A percentile compares a stretch with the other conserved stretches of the same genome.
Evolutionary conservation across 2,888 invertebrate species (phyloP).

Genomic region (Zhengitettix transpicula): DNA sequence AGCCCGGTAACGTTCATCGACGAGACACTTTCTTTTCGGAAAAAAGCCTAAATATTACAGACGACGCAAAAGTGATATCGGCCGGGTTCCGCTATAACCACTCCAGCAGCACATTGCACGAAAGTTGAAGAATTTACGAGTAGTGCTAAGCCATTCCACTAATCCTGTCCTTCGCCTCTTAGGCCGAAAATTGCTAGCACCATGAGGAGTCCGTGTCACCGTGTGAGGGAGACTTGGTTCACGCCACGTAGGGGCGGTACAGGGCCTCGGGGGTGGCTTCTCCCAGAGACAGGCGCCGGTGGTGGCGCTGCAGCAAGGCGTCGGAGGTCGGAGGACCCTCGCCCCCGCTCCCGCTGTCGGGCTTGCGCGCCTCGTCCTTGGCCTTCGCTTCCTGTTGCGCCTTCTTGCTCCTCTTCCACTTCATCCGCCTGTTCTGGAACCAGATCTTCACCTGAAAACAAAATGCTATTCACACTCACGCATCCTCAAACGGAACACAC

Average conservation of each 20-base stretch:
- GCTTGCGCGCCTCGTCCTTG: conserved; percentile 16
- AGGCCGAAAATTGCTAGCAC: too few species aligned
- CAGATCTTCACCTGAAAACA: conserved; percentile 78
- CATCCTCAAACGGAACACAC: too few species aligned
- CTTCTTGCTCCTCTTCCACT: conserved; percentile 96
- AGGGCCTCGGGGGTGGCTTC: conserved; percentile 25
- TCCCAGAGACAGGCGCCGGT: conserved; percentile 7
- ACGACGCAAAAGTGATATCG: too few species aligned
- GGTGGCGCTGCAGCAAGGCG: not conserved
- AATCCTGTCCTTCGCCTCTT: too few species aligned
- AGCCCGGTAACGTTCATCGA: too few species aligned
- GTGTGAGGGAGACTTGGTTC: not conserved
- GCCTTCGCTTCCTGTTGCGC: conserved; percentile 65
- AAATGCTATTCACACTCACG: not conserved
- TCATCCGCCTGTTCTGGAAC: conserved; percentile 98
- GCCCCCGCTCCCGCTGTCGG: not conserved
- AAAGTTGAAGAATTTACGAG: too few species aligned
- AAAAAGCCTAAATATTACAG: too few species aligned
- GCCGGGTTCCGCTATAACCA: too few species aligned
- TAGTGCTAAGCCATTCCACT: too few species aligned
- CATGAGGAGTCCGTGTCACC: too few species aligned
- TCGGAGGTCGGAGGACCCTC: not conserved
- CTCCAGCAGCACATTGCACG: too few species aligned
- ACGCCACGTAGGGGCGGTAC: conserved; percentile 32
- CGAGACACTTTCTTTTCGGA: too few species aligned